Evolutionary conservation across 92 coral and sea anemone genomes (phyloP).

Genomic region (Montipora capitata): DNA sequence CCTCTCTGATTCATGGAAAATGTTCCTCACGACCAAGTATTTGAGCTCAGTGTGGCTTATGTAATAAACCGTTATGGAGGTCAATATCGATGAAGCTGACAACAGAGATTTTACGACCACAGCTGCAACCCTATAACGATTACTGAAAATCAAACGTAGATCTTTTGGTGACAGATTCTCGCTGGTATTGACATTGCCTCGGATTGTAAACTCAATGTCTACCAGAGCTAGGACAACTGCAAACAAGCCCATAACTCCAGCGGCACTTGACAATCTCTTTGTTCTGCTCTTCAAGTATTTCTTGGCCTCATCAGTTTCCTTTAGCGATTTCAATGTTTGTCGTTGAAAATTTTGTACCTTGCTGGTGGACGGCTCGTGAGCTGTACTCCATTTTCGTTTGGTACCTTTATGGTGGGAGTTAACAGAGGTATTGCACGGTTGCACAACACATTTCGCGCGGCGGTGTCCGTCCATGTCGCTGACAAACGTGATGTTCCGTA

Average conservation of each 20-base stretch:
- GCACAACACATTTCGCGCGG: slow-evolving; percentile 36
- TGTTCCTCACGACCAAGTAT: slow-evolving; percentile 86
- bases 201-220: slow-evolving; percentile 86
- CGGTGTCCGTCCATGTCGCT: slow-evolving; percentile 40
- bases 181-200: slow-evolving; percentile 32
- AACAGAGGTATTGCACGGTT: slow-evolving; percentile 17
- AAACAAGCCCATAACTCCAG: slow-evolving; percentile 81
- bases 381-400: slow-evolving; percentile 4
- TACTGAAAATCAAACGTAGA: slow-evolving; percentile 41
- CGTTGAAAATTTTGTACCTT: slow-evolving; percentile 63
- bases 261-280: slow-evolving; percentile 79
- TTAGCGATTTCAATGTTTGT: slow-evolving; percentile 78
- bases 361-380: slow-evolving; percentile 13
- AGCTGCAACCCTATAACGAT: slow-evolving; percentile 76
- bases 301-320: slow-evolving; percentile 87
- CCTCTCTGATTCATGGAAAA: slow-evolving; percentile 89
- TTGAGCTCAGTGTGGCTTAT: slow-evolving; percentile 84
- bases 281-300: slow-evolving; percentile 81
- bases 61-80: slow-evolving; percentile 82
- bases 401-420: not conserved
- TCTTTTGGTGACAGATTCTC: slow-evolving; percentile 39
- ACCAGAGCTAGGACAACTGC: slow-evolving; percentile 80
- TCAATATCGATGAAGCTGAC: slow-evolving; percentile 82
- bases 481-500: slow-evolving; percentile 34
- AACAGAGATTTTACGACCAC: slow-evolving; percentile 76